These are phyloP conservation scores for Latheticus oryzae DNA, from an alignment of 2,888 invertebrate species.

Conservation along the genomic window DNA sequence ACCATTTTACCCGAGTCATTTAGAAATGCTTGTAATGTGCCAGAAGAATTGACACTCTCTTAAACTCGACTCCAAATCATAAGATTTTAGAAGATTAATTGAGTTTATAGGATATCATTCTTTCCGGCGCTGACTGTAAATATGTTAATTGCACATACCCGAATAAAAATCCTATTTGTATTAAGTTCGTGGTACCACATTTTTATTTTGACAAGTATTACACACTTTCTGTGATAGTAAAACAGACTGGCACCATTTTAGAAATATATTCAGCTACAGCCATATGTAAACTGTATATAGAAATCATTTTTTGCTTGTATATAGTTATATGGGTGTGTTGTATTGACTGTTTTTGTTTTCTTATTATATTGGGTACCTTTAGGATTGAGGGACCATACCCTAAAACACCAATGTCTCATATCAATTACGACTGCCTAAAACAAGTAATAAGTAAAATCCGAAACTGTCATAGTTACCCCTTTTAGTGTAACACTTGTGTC, in stretches of 20 bases:
- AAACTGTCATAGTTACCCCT: constrained; percentile 36
- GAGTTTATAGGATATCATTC: too few relatives aligned
- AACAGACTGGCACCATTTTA: constrained; percentile 62
- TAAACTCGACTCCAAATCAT: too few relatives aligned
- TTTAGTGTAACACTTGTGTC: constrained; percentile 35
- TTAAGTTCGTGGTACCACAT: constrained; percentile 33
- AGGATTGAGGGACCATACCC: constrained; percentile 48
- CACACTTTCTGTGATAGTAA: constrained; percentile 63
- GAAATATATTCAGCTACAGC: constrained; percentile 51
- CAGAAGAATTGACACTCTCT: constrained; percentile 1
- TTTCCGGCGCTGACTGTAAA: neutral
- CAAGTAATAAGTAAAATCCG: constrained; percentile 36
- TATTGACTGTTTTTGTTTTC: constrained; percentile 28
- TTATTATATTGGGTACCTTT: constrained; percentile 42
- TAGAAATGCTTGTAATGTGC: constrained; percentile 4
- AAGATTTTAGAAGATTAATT: too few relatives aligned
- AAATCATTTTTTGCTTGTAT: constrained; percentile 28
- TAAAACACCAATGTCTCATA: constrained; percentile 51
- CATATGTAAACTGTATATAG: constrained; percentile 41
- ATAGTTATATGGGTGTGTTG: constrained; percentile 26
- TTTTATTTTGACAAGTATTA: constrained; percentile 49
- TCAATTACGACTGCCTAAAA: constrained; percentile 48
- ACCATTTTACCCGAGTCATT: constrained; percentile 29
- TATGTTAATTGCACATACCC: neutral
- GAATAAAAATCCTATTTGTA: neutral